Evolutionary conservation across 2,797 vertebrate genomes (phyloP).

Genomic region (Argyrosomus regius): DNA sequence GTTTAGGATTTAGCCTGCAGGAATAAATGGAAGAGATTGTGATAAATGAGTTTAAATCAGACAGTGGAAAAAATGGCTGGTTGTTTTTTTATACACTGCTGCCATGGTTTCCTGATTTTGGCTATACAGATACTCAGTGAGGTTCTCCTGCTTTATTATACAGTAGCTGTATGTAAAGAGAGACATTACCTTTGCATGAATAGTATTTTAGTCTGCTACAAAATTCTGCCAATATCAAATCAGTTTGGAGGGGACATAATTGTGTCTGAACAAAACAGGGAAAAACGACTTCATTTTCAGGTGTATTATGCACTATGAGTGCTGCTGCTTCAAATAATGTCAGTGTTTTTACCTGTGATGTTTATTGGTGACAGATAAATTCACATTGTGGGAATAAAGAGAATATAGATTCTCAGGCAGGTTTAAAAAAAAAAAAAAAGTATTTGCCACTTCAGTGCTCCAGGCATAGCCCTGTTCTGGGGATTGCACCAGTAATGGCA

Average conservation of each 20-base stretch:
- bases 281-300: neutral
- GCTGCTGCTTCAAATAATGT: neutral
- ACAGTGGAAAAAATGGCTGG: neutral
- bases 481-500: conserved; percentile 59
- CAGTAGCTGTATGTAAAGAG: neutral
- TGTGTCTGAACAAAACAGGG: neutral
- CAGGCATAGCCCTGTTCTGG: conserved; percentile 35
- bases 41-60: conserved; percentile 51
- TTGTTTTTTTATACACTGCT: conserved; percentile 7
- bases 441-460: conserved; percentile 46
- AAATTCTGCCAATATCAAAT: conserved; percentile 1
- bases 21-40: conserved; percentile 43
- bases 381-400: conserved; percentile 31
- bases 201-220: conserved; percentile 25
- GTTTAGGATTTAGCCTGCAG: conserved; percentile 45
- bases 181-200: conserved; percentile 12
- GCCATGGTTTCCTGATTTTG: conserved; percentile 25
- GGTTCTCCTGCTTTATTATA: conserved; percentile 1
- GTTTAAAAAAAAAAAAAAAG: conserved; percentile 27
- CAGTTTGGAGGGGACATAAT: neutral
- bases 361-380: conserved; percentile 30
- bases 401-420: conserved; percentile 18
- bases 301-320: neutral
- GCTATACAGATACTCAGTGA: neutral
- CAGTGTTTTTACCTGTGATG: conserved; percentile 7